These are phyloP conservation scores for Eupsilia transversa DNA, from an alignment of 2,888 invertebrate species.

Conservation along the genomic window DNA sequence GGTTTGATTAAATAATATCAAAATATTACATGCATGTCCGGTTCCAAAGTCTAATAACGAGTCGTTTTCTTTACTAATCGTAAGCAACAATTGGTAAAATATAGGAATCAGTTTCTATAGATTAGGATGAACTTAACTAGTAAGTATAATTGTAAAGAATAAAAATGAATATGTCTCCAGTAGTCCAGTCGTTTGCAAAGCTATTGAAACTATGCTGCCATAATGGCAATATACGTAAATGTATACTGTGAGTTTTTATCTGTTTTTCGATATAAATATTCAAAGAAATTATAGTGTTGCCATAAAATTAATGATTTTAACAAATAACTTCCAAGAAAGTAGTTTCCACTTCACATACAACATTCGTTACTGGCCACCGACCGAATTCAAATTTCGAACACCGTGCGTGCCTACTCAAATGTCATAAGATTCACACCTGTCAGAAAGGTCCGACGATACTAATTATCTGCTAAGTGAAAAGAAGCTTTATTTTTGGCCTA, in stretches of 20 bases:
- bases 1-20: background rate
- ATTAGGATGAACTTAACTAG: background rate
- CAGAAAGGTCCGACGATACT: constrained; percentile 64
- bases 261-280: constrained; percentile 42
- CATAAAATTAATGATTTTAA: constrained; percentile 67
- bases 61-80: background rate
- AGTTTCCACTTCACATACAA: constrained; percentile 54
- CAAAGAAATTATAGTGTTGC: constrained; percentile 46
- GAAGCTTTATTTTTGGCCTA: rapidly evolving
- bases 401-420: constrained; percentile 79
- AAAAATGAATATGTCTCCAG: background rate
- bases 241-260: background rate
- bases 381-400: constrained; percentile 76
- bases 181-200: background rate
- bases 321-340: constrained; percentile 63
- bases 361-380: constrained; percentile 64
- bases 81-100: background rate
- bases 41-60: background rate
- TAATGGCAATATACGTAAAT: constrained; percentile 3
- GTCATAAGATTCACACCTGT: constrained; percentile 86
- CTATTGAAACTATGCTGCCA: background rate
- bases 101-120: background rate
- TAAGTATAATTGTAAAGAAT: background rate
- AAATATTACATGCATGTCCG: background rate
- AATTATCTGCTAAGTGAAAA: constrained; percentile 44